Evolutionary conservation across 2,113 vertebrate species (phyloP), one percentile per base, ranked within the genome.

Genomic region (Eleginops maclovinus): DNA sequence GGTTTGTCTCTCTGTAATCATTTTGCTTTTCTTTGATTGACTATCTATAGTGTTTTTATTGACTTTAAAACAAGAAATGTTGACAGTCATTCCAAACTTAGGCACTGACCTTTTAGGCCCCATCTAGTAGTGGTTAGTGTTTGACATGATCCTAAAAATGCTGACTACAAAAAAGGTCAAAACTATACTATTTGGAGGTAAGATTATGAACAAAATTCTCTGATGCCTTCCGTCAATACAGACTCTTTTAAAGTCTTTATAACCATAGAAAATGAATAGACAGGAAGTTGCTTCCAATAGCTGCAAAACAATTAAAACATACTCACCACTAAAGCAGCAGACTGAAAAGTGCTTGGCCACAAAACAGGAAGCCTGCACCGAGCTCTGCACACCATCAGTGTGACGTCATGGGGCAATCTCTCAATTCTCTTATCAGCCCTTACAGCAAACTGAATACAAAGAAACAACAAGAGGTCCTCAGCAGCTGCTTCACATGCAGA

Each of bases 311-410:
- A 12, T 22, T 44, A 61, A 22, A 85, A 66, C 59, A 59, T 58
- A 72, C 9, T 10, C 15, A 24, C 70, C 21, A 56, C 55, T 3
- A 36, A 7, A 79, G 61, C 54, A 67, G 64, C 65, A 73, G 21
- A 55, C 28, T 69, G 63, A 78, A 72, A 61, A 78, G 16, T 82
- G 69, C 69, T 46, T 1, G 7, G 41, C 89, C 88, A 74, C 91
- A 88, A 70, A 87, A 90, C 92, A 93, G 93, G 93, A 94, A 94
- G 87, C 40, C 2, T 87, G 86, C 87, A 91, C 44, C 78, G 36
- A 50, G 75, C 46, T 73, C 11, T 3, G 8, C 44, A 58, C 63
- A 2, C 49, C 41, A 16, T 81, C 59, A 67, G 51, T 0, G 28
- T 4, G 8, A 60, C 31, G 41, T 87, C 85, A 79, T 47, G 49